Base-by-base conservation (phyloP, 2,888 invertebrate species). In the Lepeophtheirus nordmannii region DNA sequence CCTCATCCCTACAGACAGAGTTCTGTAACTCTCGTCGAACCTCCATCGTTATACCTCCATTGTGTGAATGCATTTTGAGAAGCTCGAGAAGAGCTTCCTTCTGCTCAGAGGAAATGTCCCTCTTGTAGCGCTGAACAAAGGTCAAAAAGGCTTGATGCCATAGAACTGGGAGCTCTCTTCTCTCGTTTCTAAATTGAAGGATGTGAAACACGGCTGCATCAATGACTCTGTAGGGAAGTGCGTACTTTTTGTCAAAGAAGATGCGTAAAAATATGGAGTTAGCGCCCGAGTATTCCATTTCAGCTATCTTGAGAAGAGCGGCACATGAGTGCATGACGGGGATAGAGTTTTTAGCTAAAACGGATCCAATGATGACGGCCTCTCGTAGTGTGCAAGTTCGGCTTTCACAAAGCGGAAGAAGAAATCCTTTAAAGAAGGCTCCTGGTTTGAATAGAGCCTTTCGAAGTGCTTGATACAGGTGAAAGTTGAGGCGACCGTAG, bases 81-180 rank as follows among this genome's bases (percentile, higher is more conserved):
- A 98, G 79, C 69, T 84, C 84, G 61, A 91, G 75, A 59, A 98
- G 76, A 0, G 87, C 85, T 73, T 92, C 89, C 72, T 85, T 84
- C 77, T 98, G 97, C 72, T 97, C 96, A 1, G 85, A 82, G 53
- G 90, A 91, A 70, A 98, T 85, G 75, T 96, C 93, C 68, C 87
- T 85, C 77, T 96, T 96, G 76, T 98, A 98, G 62, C 92, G 82
- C 77, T 97, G 93, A 0, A 86, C 86, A 79, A 98, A 94, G 8
- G 92, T 87, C 66, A 98, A 78, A 53, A 98, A 79, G 57, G 90
- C 84, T 76, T 97, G 97, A 76, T 98, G 96, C 98, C 97, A 98
- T 68, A 97, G 76, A 7, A 97, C 93, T 1, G 98, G 97, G 73
- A 98, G 79, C 71, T 84, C 84, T 67, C 93, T 82, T 62, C 79